phyloP scores from a whole-genome alignment of 1,140 invertebrate genomes.

The Orius insidiosus region DNA sequence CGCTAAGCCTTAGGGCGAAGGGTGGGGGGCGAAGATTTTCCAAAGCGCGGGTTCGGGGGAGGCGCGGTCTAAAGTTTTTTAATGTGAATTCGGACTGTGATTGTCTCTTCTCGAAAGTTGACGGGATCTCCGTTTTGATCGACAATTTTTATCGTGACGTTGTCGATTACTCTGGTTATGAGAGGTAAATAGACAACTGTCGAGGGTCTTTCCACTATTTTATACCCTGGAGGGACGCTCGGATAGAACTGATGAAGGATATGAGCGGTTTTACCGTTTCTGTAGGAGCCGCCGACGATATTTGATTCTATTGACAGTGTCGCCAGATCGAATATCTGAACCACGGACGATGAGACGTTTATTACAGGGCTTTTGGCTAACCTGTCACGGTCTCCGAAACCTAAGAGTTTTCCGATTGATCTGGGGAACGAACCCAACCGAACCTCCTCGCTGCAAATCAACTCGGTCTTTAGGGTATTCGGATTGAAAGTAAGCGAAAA shows the following conservation, averaged over 20 bases:
- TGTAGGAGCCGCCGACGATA: conserved; percentile 19
- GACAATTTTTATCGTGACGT: conserved; percentile 16
- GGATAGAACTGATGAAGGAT: conserved; percentile 23
- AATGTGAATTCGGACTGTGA: no score
- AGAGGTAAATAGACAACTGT: conserved; percentile 18
- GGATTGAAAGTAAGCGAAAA: background rate
- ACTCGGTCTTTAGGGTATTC: conserved; percentile 4
- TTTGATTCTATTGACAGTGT: conserved; percentile 14
- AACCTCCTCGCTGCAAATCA: background rate
- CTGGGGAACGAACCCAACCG: background rate
- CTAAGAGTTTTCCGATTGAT: background rate
- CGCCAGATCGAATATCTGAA: conserved; percentile 10
- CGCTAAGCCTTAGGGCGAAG: no score
- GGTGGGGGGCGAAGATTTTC: no score
- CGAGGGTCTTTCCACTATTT: conserved; percentile 21
- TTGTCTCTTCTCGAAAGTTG: conserved; percentile 18
- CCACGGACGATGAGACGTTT: conserved; percentile 4
- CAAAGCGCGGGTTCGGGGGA: no score
- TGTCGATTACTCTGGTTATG: conserved; percentile 14
- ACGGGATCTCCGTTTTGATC: conserved; percentile 15
- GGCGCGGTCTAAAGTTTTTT: no score
- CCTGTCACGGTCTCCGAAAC: background rate
- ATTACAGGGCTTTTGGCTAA: background rate
- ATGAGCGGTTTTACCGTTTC: conserved; percentile 21
- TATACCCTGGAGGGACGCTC: conserved; percentile 20